Base-by-base conservation (phyloP, 2,797 vertebrate species). In the Sarcoramphus papa region DNA sequence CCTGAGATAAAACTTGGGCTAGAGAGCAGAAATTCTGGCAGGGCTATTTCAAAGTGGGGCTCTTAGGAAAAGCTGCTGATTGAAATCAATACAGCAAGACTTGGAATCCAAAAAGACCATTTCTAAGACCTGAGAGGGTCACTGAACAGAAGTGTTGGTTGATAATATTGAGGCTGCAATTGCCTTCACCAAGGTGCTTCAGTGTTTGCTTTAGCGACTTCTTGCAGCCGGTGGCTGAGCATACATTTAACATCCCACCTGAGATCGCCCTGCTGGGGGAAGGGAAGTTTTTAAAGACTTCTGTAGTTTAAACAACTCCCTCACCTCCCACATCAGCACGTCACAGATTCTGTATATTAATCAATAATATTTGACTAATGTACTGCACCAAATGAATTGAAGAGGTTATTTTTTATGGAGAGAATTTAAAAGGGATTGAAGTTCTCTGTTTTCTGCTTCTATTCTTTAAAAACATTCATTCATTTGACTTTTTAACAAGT, bases 41-140 rank as follows among this genome's bases (percentile, higher is more conserved):
- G 93, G 77, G 91, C 70, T 97, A 74, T 98, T 97, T 97, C 93
- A 75, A 93, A 96, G 94, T 70, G 89, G 88, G 88, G 88, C 97
- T 98, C 97, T 97, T 95, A 98, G 98, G 98, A 98, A 98, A 98
- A 98, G 96, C 95, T 83, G 76, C 85, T 98, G 98, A 98, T 98
- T 98, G 97, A 98, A 98, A 98, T 98, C 98, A 95, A 98, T 98
- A 98, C n/a, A 62, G 89, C 92, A 94, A 97, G 97, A 98, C 97
- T 95, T 22, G 65, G 98, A 98, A 98, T 98, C 97, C 23, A 56
- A 98, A 97, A 97, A 97, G 96, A 96, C 96, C 96, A 97, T 98
- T 97, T 97, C 96, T 96, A 93, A 96, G 95, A 96, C 97, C 97
- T 96, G 97, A 96, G 97, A 98, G 98, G 97, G 98, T 98, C 98